Evolutionary conservation across 2,888 invertebrate genomes (phyloP), one percentile per base, ranked within the genome.

Genomic region (Acrobasis repandana): DNA sequence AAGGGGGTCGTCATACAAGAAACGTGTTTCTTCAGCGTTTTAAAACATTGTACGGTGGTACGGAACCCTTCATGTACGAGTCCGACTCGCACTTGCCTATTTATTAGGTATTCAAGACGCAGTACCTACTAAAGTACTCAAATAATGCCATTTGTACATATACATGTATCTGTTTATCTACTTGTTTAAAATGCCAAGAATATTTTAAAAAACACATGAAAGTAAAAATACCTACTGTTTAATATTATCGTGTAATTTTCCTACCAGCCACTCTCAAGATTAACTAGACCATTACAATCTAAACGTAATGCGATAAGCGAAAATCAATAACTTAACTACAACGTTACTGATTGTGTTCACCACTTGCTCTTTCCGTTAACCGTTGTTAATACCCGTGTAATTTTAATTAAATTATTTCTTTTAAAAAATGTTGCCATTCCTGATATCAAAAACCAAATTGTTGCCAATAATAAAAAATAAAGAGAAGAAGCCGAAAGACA

Each of bases 371-470:
- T 33, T 57, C 33, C 33, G 46, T 38, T 38, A 10, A 38, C 47
- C 47, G 56, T n/a, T 47, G 56, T 33, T 47, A 57, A 47, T 43
- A 18, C 15, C 9, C 28, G 47, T 1, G 33, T 33, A n/a, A 15
- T 20, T 3, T 20, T 18, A 20, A 54, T 58, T 49, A 38, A 59
- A 67, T 33, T 5, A 14, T 2, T 5, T n/a, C n/a, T n/a, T n/a
- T 43, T n/a, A n/a, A n/a, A n/a, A 43, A 50, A 71, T 90, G 89
- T 69, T 90, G 54, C 91, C 90, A n/a, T 82, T 88, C 72, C 63
- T 90, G 38, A 82, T 90, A 72, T 88, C 90, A 0, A 88, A 90
- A 73, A 84, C 88, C 0, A 88, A 87, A 72, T 68, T 89, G 1
- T 61, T 89, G 20, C 80, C 88, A 47, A 69, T 77, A 16, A 85